phyloP scores from a whole-genome alignment of 2,797 vertebrate species.

The Tenualosa ilisha region DNA sequence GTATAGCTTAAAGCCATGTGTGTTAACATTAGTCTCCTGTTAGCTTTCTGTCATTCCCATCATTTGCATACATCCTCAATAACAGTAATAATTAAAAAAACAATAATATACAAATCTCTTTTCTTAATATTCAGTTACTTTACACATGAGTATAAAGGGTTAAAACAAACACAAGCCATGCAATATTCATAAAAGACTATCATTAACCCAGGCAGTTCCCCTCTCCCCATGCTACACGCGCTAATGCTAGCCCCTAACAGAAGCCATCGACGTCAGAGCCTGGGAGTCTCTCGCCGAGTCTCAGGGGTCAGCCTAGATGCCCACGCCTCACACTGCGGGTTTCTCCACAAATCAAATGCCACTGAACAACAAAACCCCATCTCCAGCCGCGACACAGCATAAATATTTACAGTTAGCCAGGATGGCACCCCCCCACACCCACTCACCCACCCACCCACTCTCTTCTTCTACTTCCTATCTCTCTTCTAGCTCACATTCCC shows the following conservation, averaged over 20 bases:
- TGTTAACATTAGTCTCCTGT: neutral
- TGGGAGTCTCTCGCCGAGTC: neutral
- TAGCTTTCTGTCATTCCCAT: neutral
- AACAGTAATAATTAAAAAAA: no score
- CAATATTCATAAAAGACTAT: neutral
- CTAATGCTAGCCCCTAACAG: neutral
- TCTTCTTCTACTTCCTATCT: neutral
- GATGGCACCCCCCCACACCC: neutral
- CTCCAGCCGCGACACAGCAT: conserved; percentile 29
- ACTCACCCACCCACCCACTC: neutral
- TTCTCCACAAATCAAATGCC: conserved; percentile 43
- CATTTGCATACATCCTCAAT: no score
- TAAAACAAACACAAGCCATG: no score
- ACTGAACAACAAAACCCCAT: conserved; percentile 42
- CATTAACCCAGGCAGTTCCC: neutral
- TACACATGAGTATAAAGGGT: no score
- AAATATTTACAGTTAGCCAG: conserved; percentile 44
- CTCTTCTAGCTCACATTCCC: neutral
- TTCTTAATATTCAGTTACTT: no score
- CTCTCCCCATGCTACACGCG: neutral
- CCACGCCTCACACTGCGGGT: conserved; percentile 43
- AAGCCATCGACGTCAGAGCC: neutral
- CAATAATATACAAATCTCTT: no score
- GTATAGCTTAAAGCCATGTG: neutral
- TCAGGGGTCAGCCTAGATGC: conserved; percentile 35